These are phyloP conservation scores for Caenorhabditis uteleia DNA, from an alignment of 2,888 invertebrate genomes.

Conservation along the genomic window DNA sequence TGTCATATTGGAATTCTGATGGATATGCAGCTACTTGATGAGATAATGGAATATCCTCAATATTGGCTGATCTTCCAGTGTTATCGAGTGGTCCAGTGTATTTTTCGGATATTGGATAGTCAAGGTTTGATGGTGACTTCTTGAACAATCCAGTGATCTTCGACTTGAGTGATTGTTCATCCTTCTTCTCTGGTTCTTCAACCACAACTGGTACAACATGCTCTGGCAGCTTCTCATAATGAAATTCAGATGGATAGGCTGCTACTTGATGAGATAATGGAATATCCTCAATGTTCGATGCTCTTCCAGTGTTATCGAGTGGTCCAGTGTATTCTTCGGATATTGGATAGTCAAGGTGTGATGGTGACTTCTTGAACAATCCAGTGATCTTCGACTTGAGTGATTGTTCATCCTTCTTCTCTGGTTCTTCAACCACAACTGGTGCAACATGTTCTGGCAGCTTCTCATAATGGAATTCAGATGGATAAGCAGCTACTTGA, in stretches of 20 bases:
- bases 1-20: conserved; percentile 14
- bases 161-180: conserved; percentile 6
- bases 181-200: conserved; percentile 16
- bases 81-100: conserved; percentile 41
- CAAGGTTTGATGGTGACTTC: conserved; percentile 36
- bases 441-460: conserved; percentile 4
- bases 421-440: conserved; percentile 8
- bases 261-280: conserved; percentile 30
- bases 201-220: conserved; percentile 11
- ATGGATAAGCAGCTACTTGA: conserved; percentile 23
- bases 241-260: conserved; percentile 33
- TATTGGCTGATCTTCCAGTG: conserved; percentile 23
- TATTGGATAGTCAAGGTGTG: conserved; percentile 48
- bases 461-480: conserved; percentile 16
- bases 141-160: conserved; percentile 46
- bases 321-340: conserved; percentile 43
- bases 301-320: conserved; percentile 27
- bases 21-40: conserved; percentile 35
- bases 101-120: conserved; percentile 39
- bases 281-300: conserved; percentile 39
- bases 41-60: conserved; percentile 43
- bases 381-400: conserved; percentile 30
- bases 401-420: conserved; percentile 12
- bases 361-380: conserved; percentile 29
- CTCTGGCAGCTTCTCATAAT: conserved; percentile 27